Evolutionary conservation across 2,888 invertebrate genomes (phyloP), one percentile per base, ranked within the genome.

Genomic region (Odontocerum albicorne): DNA sequence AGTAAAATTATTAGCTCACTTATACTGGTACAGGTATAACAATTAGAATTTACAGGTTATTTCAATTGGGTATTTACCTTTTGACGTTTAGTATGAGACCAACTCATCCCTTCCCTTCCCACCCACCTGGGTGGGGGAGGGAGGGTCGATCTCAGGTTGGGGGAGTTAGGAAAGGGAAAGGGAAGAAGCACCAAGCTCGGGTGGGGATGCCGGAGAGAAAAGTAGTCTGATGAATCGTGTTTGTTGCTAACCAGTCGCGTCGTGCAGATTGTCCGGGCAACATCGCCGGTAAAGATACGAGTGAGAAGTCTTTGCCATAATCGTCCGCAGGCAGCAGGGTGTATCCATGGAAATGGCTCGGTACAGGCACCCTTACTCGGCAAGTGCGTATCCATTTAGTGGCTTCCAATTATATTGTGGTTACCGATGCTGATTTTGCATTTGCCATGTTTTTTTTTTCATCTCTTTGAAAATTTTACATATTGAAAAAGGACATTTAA

Each of bases 331-430:
- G 17, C 42, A 19, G 32, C 75, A 73, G 71, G 64, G 60, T 65
- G 71, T 58, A 49, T 71, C 68, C 63, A 78, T 78, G 78, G 78
- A 78, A 73, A 76, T 77, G 75, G 75, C 77, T 62, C 72, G 77
- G 38, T 76, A 74, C 71, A 74, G 78, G 59, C 71, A 76, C 35
- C 75, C 70, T 65, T 77, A 73, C 73, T 72, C 77, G 22, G 21
- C 56, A 65, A 76, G 77, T 77, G 55, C 39, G 58, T 61, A 44
- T 38, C 19, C 31, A 40, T 36, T 57, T 49, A 32, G 15, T 52
- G 19, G 16, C 22, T 38, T 46, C 40, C n/a, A 7, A n/a, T n/a
- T n/a, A n/a, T n/a, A n/a, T n/a, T n/a, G n/a, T n/a, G n/a, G n/a
- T n/a, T n/a, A n/a, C n/a, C n/a, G n/a, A n/a, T n/a, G n/a, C n/a